Evolutionary conservation across 2,888 invertebrate genomes (phyloP).

Genomic region (Agriopis aurantiaria): DNA sequence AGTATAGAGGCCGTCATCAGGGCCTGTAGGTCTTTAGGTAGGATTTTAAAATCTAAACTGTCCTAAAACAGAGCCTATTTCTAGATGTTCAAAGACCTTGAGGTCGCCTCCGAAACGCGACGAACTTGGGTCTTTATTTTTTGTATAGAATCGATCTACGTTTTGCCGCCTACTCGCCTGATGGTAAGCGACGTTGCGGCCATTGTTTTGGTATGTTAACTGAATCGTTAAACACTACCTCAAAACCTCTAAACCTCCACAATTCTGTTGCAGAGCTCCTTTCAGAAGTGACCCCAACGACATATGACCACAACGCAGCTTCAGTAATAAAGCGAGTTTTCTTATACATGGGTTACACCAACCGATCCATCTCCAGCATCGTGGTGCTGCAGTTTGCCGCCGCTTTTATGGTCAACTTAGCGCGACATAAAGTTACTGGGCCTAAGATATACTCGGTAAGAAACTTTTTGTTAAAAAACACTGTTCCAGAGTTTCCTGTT

Average conservation of each 20-base stretch:
- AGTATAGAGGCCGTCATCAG: slow-evolving; percentile 73
- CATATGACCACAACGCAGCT: slow-evolving; percentile 70
- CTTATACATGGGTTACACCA: slow-evolving; percentile 77
- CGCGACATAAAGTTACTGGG: slow-evolving; percentile 87
- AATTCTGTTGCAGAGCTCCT: slow-evolving; percentile 67
- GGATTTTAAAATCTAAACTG: slow-evolving; percentile 31
- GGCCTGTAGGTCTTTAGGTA: slow-evolving; percentile 78
- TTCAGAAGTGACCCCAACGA: slow-evolving; percentile 79
- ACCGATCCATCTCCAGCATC: slow-evolving; percentile 88
- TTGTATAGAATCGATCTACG: neutral
- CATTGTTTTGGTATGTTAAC: no score
- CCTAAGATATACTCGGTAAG: slow-evolving; percentile 87
- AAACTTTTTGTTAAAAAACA: neutral
- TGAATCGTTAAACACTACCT: neutral
- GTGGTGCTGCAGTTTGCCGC: slow-evolving; percentile 83
- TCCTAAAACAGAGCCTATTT: neutral
- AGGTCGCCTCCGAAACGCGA: no score
- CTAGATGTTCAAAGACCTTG: neutral
- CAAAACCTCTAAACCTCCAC: no score
- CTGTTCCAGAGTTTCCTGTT: no score
- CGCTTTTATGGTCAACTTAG: slow-evolving; percentile 89
- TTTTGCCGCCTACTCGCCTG: no score
- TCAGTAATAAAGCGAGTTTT: slow-evolving; percentile 69
- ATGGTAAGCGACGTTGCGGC: no score
- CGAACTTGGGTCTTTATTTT: neutral